Percentiles rank a stretch among this genome's conserved stretches.
Evolutionary conservation across 1,140 invertebrate species (phyloP).

Genomic region (Drosophila arawakana): DNA sequence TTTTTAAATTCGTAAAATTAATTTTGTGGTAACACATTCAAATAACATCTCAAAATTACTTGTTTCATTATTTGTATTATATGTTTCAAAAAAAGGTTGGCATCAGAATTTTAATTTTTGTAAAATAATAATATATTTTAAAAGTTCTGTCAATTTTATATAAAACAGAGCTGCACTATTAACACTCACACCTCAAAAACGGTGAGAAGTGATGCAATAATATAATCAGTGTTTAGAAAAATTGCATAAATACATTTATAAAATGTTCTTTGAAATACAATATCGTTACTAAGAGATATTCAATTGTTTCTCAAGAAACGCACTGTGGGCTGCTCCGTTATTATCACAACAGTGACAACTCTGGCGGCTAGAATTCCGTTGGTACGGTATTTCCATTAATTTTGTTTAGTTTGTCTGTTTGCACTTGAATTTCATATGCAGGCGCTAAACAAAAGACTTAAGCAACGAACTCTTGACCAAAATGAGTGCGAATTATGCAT

Average conservation of each 20-base stretch:
- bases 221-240: too few species aligned
- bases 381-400: background rate
- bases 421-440: slow-evolving; percentile 14
- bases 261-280: background rate
- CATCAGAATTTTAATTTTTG: too few species aligned
- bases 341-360: slow-evolving; percentile 6
- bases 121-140: too few species aligned
- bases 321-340: background rate
- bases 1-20: too few species aligned
- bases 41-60: too few species aligned
- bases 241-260: background rate
- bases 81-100: too few species aligned
- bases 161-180: too few species aligned
- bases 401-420: slow-evolving; percentile 5
- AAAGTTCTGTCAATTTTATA: too few species aligned
- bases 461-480: slow-evolving; percentile 57
- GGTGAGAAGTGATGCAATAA: too few species aligned
- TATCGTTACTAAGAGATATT: background rate
- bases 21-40: too few species aligned
- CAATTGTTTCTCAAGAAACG: background rate
- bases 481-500: slow-evolving; percentile 35
- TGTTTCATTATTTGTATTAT: too few species aligned
- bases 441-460: slow-evolving; percentile 63
- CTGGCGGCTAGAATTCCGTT: background rate
- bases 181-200: too few species aligned